Base-by-base conservation (phyloP, 2,113 vertebrate genomes). In the Chrysochloris asiatica region DNA sequence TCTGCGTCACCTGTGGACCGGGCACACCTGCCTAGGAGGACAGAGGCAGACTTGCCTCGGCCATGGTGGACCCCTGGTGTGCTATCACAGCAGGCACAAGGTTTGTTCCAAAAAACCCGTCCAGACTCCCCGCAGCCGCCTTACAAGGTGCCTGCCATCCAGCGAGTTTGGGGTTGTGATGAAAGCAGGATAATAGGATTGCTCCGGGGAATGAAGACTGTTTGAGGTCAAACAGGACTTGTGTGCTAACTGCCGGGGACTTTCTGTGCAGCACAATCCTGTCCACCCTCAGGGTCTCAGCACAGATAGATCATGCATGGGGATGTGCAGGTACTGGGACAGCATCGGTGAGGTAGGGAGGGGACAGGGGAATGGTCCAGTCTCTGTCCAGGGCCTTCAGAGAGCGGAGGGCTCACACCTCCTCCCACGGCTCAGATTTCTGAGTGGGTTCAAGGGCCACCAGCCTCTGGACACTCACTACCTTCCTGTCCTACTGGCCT, bases 51-150 rank as follows among this genome's bases (percentile, higher is more conserved):
- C 65, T 7, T 0, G 12, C 6, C 36, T 0, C 0, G 4, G 84
- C 65, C 54, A 24, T n/a, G 0, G 0, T 54, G 4, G 54, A 83
- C 41, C 6, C 41, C 43, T 2, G 0, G 45, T 6, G 38, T 6
- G 38, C 43, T 36, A 24, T 3, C 3, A 14, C 0, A 24, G 63
- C 26, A 21, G 24, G 54, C 1, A 0, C n/a, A 0, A 0, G 1
- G 54, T 11, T 36, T 16, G 22, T 13, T 28, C 7, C 6, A 16
- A 73, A 12, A 65, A 19, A 33, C 36, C 63, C 1, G 8, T 16
- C 0, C 2, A 4, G 67, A 0, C 16, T 26, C 38, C 16, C 21
- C 3, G 9, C 19, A 26, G 52, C 26, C 28, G 11, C 30, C 65
- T 10, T 0, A 0, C 13, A 38, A 5, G 4, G 3, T 2, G 16